Percentiles rank a stretch among this genome's conserved stretches.
phyloP scores from a whole-genome alignment of 2,888 invertebrate genomes.

The Acrocyrtus sp. region DNA sequence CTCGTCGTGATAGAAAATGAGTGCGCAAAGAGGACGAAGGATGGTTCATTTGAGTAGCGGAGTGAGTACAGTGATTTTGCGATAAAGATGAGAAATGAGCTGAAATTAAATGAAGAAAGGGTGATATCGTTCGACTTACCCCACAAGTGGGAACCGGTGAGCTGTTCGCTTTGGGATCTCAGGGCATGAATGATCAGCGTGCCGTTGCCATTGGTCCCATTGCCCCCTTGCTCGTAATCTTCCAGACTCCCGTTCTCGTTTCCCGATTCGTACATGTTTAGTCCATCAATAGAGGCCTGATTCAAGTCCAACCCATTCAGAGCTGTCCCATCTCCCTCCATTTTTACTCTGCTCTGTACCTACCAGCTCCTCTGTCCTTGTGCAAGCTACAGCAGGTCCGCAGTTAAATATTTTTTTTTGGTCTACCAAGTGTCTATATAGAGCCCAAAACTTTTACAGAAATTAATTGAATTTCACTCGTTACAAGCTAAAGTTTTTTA shows the following conservation, averaged over 20 bases:
- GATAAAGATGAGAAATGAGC: background rate
- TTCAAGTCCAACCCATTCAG: slow-evolving; percentile 43
- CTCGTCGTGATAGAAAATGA: background rate
- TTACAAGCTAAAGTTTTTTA: too few species aligned
- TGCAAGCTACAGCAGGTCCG: too few species aligned
- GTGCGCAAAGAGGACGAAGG: background rate
- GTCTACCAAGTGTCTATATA: too few species aligned
- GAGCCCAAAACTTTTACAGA: too few species aligned
- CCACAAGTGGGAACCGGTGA: slow-evolving; percentile 80
- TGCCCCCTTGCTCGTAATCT: slow-evolving; percentile 46
- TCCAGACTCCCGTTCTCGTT: slow-evolving; percentile 34
- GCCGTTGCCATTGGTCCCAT: slow-evolving; percentile 53
- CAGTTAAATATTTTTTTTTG: too few species aligned
- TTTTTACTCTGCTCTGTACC: too few species aligned
- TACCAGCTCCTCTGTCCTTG: too few species aligned
- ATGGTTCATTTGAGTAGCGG: background rate
- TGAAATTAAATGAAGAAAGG: background rate
- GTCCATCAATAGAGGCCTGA: slow-evolving; percentile 44
- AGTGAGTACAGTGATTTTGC: background rate
- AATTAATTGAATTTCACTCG: too few species aligned
- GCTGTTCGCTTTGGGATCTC: slow-evolving; percentile 35
- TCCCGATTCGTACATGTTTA: slow-evolving; percentile 34
- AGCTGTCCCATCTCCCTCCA: slow-evolving; percentile 49
- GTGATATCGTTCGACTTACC: slow-evolving; percentile 68
- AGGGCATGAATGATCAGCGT: slow-evolving; percentile 54